Base-by-base conservation (phyloP, 92 coral and sea anemone species). In the Nematostella vectensis region DNA sequence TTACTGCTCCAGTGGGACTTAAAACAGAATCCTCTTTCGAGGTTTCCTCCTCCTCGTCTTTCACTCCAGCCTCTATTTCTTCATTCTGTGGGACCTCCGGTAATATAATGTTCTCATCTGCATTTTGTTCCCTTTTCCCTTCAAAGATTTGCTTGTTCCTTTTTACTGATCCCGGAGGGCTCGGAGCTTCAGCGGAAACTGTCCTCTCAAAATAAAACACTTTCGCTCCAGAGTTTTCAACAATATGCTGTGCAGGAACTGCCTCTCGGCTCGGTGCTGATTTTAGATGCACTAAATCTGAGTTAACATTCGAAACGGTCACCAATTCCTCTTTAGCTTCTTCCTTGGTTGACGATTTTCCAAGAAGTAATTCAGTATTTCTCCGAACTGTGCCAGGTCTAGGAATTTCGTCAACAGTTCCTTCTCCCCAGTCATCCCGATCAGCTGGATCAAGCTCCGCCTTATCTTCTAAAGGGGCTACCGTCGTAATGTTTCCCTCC, bases 121-220 rank as follows among this genome's bases (percentile, higher is more conserved):
- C n/a, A n/a, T n/a, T n/a, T n/a, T n/a, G n/a, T 15, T 33, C 8
- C 6, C 53, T 19, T 6, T 40, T 48, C 18, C 70, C 84, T 65
- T 78, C 83, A 31, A 71, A 47, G 18, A 70, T 29, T 0, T 70
- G 74, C 0, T 73, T 64, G 15, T 77, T 61, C 13, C 78, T 66
- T 31, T 73, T 54, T 20, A 77, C 83, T 15, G 70, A 26, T 11
- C 83, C 40, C n/a, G n/a, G n/a, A n/a, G n/a, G n/a, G n/a, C n/a
- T n/a, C n/a, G n/a, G n/a, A n/a, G n/a, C n/a, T n/a, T n/a, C n/a
- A n/a, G n/a, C n/a, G n/a, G n/a, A n/a, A n/a, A n/a, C n/a, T n/a
- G n/a, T n/a, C n/a, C n/a, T n/a, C n/a, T n/a, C n/a, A n/a, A n/a
- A n/a, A n/a, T n/a, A n/a, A n/a, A n/a, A n/a, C n/a, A n/a, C n/a